Conservation (phyloP, 2,113 vertebrate genomes). For the Sinocyclocheilus anophthalmus region DNA sequence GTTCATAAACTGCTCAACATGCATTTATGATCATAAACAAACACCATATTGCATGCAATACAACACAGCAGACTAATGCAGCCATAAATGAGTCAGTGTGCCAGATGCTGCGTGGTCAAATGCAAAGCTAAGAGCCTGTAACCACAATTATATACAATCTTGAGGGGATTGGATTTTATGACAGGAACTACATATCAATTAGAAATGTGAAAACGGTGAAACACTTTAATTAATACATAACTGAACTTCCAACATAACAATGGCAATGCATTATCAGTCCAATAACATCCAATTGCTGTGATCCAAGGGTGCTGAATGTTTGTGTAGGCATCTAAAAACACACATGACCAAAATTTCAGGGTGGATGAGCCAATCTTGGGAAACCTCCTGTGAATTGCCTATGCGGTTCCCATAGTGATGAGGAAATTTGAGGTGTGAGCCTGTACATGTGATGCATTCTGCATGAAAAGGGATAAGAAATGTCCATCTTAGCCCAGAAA, state of each 20-base stretch:
- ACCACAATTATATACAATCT: conserved; percentile 31
- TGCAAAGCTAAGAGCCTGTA: conserved; percentile 19
- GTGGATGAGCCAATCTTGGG: conserved; percentile 19
- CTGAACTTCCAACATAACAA: neutral
- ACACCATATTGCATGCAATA: conserved; percentile 30
- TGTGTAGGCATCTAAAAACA: neutral
- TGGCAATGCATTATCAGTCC: neutral
- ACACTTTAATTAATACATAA: conserved; percentile 3
- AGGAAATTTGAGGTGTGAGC: neutral
- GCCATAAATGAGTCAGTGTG: conserved; percentile 20
- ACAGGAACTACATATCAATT: conserved; percentile 18
- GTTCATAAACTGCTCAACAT: conserved; percentile 17
- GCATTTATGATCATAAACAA: conserved; percentile 23
- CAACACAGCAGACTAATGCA: conserved; percentile 26
- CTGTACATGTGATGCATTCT: neutral
- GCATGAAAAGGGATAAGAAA: neutral
- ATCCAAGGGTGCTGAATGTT: neutral
- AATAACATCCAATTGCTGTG: neutral
- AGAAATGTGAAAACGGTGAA: neutral
- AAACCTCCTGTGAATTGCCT: conserved; percentile 15
- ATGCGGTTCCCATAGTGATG: conserved; percentile 20
- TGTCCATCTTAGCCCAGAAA: neutral
- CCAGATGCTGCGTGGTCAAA: conserved; percentile 28
- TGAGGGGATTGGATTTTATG: conserved; percentile 15
- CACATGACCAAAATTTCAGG: neutral